These are phyloP conservation scores for Tringa solitaria DNA, from an alignment of 2,113 vertebrate species.

Conservation along the genomic window DNA sequence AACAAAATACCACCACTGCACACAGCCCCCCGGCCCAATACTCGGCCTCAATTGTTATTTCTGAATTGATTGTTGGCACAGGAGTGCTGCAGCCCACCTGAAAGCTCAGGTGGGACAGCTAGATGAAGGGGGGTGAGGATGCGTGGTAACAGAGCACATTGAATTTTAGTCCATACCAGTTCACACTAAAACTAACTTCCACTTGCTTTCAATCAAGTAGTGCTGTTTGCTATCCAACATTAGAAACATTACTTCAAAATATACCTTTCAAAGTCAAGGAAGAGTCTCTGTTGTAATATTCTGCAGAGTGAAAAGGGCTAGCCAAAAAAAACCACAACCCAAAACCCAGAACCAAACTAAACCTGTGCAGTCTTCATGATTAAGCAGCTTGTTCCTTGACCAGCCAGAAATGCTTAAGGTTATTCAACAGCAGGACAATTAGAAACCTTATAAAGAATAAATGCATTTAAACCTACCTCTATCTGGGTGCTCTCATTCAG, in stretches of 20 bases:
- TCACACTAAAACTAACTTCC: not conserved
- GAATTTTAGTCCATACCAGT: not conserved
- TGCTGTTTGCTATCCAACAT: not conserved
- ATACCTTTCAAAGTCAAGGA: not conserved
- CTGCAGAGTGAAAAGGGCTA: not conserved
- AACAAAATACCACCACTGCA: not conserved
- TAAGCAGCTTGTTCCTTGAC: not conserved
- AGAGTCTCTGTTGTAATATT: not conserved
- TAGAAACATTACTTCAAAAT: not conserved
- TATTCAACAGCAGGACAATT: not conserved
- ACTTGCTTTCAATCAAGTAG: not conserved
- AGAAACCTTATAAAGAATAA: not conserved
- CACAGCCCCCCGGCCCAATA: rapidly evolving
- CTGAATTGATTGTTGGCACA: not conserved
- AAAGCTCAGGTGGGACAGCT: not conserved
- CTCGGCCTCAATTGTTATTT: not conserved
- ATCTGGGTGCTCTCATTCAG: not conserved
- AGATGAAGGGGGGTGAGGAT: not conserved
- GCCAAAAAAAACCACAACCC: not conserved
- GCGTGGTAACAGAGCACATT: not conserved
- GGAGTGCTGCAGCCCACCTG: not conserved
- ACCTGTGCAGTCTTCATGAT: not conserved
- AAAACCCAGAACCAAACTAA: not conserved
- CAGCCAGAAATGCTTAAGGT: not conserved
- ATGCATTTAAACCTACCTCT: not conserved